phyloP scores from a whole-genome alignment of 2,113 vertebrate species.

The Podarcis muralis region DNA sequence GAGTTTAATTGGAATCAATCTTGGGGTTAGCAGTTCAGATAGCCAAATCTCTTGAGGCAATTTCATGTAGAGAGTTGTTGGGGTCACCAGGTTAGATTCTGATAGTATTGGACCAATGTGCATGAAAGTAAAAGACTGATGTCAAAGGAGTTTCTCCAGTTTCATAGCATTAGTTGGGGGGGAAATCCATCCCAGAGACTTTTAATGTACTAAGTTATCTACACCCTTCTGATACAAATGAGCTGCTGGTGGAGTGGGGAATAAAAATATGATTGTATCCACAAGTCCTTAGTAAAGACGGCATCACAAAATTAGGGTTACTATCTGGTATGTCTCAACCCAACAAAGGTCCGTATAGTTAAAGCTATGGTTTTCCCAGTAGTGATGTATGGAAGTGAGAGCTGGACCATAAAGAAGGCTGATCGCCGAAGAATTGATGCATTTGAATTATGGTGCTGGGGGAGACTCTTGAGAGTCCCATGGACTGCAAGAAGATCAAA shows the following conservation, averaged over 20 bases:
- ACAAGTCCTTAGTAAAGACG: not conserved
- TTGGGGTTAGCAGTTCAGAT: not conserved
- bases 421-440: too few relatives aligned
- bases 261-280: not conserved
- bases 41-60: not conserved
- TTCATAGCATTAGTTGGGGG: not conserved
- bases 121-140: constrained; percentile 1
- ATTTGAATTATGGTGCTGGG: too few relatives aligned
- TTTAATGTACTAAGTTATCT: not conserved
- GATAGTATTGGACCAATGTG: not conserved
- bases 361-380: too few relatives aligned
- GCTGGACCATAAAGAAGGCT: too few relatives aligned
- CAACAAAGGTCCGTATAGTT: too few relatives aligned
- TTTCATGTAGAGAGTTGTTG: not conserved
- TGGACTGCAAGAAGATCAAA: too few relatives aligned
- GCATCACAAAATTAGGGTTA: not conserved
- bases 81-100: constrained; percentile 6
- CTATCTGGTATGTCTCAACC: not conserved
- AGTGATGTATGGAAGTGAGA: too few relatives aligned
- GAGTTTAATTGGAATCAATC: constrained; percentile 8
- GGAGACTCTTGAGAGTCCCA: too few relatives aligned
- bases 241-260: not conserved
- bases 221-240: not conserved
- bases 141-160: not conserved
- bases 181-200: not conserved